Base-by-base conservation (phyloP, 2,888 invertebrate genomes). In the Drosophila anceps region DNA sequence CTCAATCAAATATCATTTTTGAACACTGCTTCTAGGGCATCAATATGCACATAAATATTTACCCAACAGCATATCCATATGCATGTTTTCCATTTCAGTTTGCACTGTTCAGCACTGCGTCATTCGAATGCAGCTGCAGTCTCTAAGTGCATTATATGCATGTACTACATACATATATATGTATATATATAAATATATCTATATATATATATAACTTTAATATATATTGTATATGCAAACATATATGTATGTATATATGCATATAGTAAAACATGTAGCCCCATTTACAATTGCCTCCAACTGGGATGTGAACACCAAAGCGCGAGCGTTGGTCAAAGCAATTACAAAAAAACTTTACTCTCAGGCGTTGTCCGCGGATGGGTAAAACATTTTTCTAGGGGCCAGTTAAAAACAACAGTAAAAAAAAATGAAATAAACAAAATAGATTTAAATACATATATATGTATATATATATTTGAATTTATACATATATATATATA, bases 141-240 rank as follows among this genome's bases (percentile, higher is more conserved):
- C 81, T 81, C 81, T 71, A 73, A 86, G 83, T 90, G 84, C 71
- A 90, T 85, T 90, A 66, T 76, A 82, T 88, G 54, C 67, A 75
- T 67, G 57, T 59, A 54, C n/a, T 18, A 43, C 5, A 43, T 27
- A 39, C 37, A 67, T 65, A 59, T 27, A 24, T 24, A 33, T 12
- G n/a, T 31, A 15, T 20, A 63, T 55, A 59, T 33, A 58, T 63
- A 69, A 59, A 55, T 31, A 9, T 48, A n/a, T n/a, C n/a, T n/a
- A n/a, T n/a, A 48, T 31, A 43, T 55, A 57, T 67, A 24, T 39
- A 48, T 27, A 69, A 53, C 69, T 68, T 69, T 58, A 63, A 74
- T 66, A 82, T 65, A 79, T 67, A 71, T 57, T 13, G 29, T 86
- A 63, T 72, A 81, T 74, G 48, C 48, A 71, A 57, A 53, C 55